Conservation (phyloP, 2,888 invertebrate genomes). For the Uropetala carovei region DNA sequence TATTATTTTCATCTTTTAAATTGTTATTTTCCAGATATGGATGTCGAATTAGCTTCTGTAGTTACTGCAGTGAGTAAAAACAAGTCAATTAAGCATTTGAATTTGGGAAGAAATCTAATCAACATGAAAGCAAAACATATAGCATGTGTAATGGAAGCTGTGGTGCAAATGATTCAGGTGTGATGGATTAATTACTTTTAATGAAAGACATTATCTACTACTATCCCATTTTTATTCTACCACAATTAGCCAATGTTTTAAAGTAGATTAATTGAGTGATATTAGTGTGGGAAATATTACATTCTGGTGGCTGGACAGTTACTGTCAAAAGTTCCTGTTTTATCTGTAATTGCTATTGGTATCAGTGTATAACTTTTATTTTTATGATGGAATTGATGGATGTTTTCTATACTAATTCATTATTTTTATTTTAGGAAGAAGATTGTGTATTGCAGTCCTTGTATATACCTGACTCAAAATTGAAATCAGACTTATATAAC, state of each 20-base stretch:
- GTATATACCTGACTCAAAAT: constrained; percentile 86
- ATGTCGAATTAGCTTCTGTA: constrained; percentile 91
- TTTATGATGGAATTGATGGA: too few species aligned
- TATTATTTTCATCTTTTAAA: constrained; percentile 50
- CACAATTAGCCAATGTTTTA: too few species aligned
- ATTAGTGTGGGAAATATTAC: too few species aligned
- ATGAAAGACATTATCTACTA: not conserved
- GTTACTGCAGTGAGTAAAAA: constrained; percentile 93
- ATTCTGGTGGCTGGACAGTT: too few species aligned
- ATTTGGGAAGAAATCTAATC: constrained; percentile 87
- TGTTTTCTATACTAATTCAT: constrained; percentile 12
- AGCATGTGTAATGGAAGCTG: constrained; percentile 87
- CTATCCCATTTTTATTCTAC: not conserved
- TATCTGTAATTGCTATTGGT: too few species aligned
- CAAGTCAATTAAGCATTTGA: constrained; percentile 90
- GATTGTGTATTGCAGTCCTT: constrained; percentile 91
- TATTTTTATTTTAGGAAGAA: constrained; percentile 82
- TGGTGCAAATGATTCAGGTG: constrained; percentile 88
- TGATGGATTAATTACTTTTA: not conserved
- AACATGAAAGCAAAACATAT: constrained; percentile 88
- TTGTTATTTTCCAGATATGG: constrained; percentile 84
- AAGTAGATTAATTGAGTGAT: too few species aligned
- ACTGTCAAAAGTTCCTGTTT: too few species aligned
- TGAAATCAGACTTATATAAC: constrained; percentile 86
- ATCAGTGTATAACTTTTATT: too few species aligned